A percentile compares a stretch with the other conserved stretches of the same genome.
Conservation (phyloP, 2,113 vertebrate genomes). For the Zeus faber region DNA sequence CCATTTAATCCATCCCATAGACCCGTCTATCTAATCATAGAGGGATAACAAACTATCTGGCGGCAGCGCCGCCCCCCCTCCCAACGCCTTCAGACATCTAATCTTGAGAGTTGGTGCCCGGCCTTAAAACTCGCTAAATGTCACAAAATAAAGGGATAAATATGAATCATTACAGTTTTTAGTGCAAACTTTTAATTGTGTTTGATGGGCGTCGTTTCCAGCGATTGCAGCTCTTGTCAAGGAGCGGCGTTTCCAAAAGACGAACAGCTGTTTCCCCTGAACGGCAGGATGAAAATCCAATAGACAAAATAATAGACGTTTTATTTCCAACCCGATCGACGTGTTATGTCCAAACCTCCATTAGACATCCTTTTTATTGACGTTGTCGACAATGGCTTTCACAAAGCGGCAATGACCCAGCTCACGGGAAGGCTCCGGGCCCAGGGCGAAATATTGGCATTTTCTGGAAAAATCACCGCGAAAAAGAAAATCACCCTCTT, state of each 20-base stretch:
- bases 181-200: slow-evolving; percentile 24
- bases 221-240: not conserved
- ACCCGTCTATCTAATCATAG: slow-evolving; percentile 62
- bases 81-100: slow-evolving; percentile 25
- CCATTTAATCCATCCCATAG: no score
- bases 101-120: slow-evolving; percentile 24
- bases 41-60: slow-evolving; percentile 55
- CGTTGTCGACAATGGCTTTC: not conserved
- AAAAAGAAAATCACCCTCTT: no score
- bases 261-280: no score
- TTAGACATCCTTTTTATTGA: not conserved
- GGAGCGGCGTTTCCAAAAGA: not conserved
- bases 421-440: no score
- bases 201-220: slow-evolving; percentile 12
- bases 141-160: no score
- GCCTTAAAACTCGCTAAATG: slow-evolving; percentile 38
- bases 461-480: no score
- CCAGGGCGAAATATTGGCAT: no score
- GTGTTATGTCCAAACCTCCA: not conserved
- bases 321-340: no score
- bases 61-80: not conserved
- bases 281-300: not conserved
- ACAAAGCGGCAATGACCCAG: not conserved
- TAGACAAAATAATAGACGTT: no score
- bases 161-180: not conserved